These are phyloP conservation scores for Acronicta leporina DNA, from an alignment of 2,888 invertebrate species.

Conservation along the genomic window DNA sequence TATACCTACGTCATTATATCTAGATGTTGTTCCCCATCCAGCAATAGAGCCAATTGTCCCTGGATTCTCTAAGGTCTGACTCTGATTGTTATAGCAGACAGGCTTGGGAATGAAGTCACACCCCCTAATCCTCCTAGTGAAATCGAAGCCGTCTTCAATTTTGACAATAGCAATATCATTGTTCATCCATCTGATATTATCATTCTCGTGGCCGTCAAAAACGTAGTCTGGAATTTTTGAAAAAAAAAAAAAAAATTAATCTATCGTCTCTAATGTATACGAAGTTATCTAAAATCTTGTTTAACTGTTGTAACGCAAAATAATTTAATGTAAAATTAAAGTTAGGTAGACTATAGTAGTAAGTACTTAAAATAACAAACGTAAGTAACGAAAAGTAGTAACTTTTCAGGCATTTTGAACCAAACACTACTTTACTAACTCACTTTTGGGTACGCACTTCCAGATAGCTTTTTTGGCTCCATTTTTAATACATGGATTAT, in stretches of 20 bases:
- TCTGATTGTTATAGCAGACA: constrained; percentile 79
- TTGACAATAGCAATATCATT: constrained; percentile 83
- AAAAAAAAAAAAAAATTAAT: too few relatives aligned
- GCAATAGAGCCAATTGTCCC: constrained; percentile 72
- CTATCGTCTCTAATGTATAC: too few relatives aligned
- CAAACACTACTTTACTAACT: too few relatives aligned
- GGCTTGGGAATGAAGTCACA: constrained; percentile 81
- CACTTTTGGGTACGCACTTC: constrained; percentile 84
- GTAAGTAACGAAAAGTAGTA: too few relatives aligned
- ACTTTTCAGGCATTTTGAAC: too few relatives aligned
- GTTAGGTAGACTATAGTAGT: too few relatives aligned
- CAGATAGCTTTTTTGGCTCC: constrained; percentile 83
- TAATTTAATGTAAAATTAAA: too few relatives aligned
- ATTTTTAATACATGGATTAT: constrained; percentile 79
- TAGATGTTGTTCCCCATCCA: constrained; percentile 79
- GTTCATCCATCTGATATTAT: constrained; percentile 84
- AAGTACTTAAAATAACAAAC: too few relatives aligned
- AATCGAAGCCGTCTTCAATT: constrained; percentile 80
- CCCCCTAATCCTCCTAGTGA: constrained; percentile 73
- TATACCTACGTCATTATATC: constrained; percentile 76
- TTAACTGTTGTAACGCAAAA: too few relatives aligned
- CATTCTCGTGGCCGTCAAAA: constrained; percentile 82
- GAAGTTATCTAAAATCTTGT: too few relatives aligned
- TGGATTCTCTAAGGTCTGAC: constrained; percentile 76
- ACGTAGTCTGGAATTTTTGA: constrained; percentile 70